Evolutionary conservation across 2,888 invertebrate species (phyloP).

Genomic region (Seladonia tumulorum): DNA sequence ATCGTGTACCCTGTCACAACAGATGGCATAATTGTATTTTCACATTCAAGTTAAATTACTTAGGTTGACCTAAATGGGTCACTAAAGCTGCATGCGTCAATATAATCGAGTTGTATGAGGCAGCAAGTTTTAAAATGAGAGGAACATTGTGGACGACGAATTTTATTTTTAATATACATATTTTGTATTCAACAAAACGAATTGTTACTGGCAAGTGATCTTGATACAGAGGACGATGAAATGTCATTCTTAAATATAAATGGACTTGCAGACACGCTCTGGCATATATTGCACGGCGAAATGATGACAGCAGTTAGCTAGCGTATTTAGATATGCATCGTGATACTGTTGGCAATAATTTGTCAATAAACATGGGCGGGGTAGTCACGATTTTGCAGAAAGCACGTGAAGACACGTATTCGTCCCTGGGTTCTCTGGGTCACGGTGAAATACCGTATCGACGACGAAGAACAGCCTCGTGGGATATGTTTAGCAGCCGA

Average conservation of each 20-base stretch:
- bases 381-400: background rate
- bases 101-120: too few species aligned
- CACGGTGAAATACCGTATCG: slow-evolving; percentile 66
- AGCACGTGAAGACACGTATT: slow-evolving; percentile 26
- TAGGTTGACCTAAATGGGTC: too few species aligned
- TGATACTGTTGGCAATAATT: background rate
- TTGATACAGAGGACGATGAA: too few species aligned
- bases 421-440: slow-evolving; percentile 42
- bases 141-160: too few species aligned
- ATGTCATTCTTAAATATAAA: background rate
- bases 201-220: too few species aligned
- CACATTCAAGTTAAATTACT: too few species aligned
- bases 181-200: too few species aligned
- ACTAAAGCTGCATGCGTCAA: too few species aligned
- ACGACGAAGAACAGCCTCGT: slow-evolving; percentile 54
- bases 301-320: background rate
- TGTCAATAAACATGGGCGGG: background rate
- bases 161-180: too few species aligned
- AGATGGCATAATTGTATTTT: background rate
- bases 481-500: slow-evolving; percentile 77
- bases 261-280: background rate
- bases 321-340: background rate
- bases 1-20: background rate
- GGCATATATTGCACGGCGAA: background rate
- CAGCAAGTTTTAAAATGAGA: too few species aligned